Conservation (phyloP, 2,797 vertebrate genomes). For the Sternarchorhynchus goeldii region DNA sequence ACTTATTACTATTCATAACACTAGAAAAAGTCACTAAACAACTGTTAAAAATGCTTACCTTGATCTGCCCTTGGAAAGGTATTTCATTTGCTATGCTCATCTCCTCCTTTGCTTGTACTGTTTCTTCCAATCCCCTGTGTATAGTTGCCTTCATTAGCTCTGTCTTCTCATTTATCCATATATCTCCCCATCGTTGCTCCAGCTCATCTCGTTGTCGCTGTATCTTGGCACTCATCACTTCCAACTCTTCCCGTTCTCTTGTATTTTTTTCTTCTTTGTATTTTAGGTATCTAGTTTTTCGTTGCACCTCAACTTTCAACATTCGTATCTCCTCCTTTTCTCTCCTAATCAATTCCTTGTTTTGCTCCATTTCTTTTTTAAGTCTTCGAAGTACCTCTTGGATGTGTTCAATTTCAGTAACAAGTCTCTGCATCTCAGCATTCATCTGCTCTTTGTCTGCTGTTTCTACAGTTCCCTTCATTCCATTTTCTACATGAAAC, state of each 20-base stretch:
- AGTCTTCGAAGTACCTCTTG: conserved; percentile 50
- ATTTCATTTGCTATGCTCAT: conserved; percentile 44
- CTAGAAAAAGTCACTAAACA: neutral
- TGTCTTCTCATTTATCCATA: conserved; percentile 45
- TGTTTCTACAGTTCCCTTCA: conserved; percentile 32
- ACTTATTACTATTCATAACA: conserved; percentile 4
- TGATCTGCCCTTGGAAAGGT: conserved; percentile 38
- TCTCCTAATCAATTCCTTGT: conserved; percentile 33
- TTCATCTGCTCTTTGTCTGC: conserved; percentile 41
- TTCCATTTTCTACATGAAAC: conserved; percentile 50
- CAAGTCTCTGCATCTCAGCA: conserved; percentile 52
- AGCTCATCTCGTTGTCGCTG: conserved; percentile 55
- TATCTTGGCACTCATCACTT: conserved; percentile 61
- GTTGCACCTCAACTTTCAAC: conserved; percentile 56
- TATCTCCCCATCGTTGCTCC: conserved; percentile 54
- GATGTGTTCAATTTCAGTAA: conserved; percentile 60
- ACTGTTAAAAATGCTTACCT: conserved; percentile 39
- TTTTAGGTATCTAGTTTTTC: conserved; percentile 61
- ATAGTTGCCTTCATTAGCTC: conserved; percentile 51
- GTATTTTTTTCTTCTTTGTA: conserved; percentile 59
- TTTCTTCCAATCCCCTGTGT: conserved; percentile 51
- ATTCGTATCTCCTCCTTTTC: conserved; percentile 61
- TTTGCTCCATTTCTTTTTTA: conserved; percentile 53
- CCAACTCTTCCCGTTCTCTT: conserved; percentile 63
- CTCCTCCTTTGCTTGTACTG: conserved; percentile 48